Base-by-base conservation (phyloP, 2,797 vertebrate species). In the Aulostomus chinensis region DNA sequence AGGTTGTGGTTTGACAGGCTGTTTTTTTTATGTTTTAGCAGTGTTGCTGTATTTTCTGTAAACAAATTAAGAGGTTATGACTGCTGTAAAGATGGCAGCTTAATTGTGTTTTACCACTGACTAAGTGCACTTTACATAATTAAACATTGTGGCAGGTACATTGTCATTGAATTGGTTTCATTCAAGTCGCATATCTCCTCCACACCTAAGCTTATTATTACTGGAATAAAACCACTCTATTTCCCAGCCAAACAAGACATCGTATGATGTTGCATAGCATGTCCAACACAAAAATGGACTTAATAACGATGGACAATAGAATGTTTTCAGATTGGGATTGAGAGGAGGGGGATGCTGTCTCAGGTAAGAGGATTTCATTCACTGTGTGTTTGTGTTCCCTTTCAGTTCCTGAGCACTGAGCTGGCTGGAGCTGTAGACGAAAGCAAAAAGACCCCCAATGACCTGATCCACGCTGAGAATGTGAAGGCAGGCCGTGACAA, bases 401-500 rank as follows among this genome's bases (percentile, higher is more conserved):
- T 70, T 10, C 84, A 98, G 96, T 93, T 92, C 78, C 92, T 99
- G 52, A 96, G 93, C 73, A 93, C 90, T 0, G 97, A 99, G 87
- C 87, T 99, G 76, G 94, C 95, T 58, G 92, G 91, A 6, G 94
- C 96, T 38, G 91, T 95, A 7, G 95, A 98, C 47, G 96, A 99
- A 45, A 94, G 91, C 59, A 98, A 96, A 91, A 98, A 94, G 88
- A 98, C 96, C 0, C 82, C 88, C 24, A 96, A 97, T 20, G 96
- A 99, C 55, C 91, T 98, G 90, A 95, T 99, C 78, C 96, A 99
- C 0, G 94, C 93, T 0, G 94, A 97, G 68, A 99, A 99, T 60
- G 94, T 98, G 88, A 91, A 91, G 52, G 93, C 91, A 0, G 96
- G 96, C 53, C 93, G 96, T n/a, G 97, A 98, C 90, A 99, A 99